phyloP scores from a whole-genome alignment of 1,140 invertebrate genomes.

The Riptortus pedestris region DNA sequence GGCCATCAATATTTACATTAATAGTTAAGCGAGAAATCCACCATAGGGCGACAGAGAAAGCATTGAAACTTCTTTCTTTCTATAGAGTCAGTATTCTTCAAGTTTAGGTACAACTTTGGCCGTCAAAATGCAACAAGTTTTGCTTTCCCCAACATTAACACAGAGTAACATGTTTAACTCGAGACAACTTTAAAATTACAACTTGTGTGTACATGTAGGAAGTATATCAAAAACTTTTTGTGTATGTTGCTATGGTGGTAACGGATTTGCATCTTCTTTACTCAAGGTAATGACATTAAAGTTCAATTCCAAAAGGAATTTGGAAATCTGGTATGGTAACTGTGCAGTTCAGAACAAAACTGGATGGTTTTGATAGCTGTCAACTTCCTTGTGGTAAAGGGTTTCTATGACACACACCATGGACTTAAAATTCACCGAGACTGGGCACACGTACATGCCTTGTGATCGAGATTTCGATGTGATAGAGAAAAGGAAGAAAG shows the following conservation, averaged over 20 bases:
- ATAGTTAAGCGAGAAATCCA: background rate
- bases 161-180: conserved; percentile 24
- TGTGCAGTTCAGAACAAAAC: background rate
- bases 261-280: background rate
- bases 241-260: background rate
- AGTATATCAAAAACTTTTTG: background rate
- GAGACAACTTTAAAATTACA: background rate
- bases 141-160: background rate
- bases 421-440: background rate
- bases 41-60: too few relatives aligned
- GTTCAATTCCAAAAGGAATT: background rate
- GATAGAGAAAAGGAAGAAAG: background rate
- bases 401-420: background rate
- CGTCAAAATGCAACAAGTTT: background rate
- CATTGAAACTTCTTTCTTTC: too few relatives aligned
- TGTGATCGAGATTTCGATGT: background rate
- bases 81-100: background rate
- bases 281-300: background rate
- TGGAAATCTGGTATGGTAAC: background rate
- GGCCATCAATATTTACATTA: background rate
- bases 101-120: background rate
- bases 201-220: background rate
- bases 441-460: background rate
- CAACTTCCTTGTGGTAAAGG: background rate
- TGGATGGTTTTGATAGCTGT: background rate